Evolutionary conservation across 2,113 vertebrate species (phyloP).

Genomic region (Garra rufa): DNA sequence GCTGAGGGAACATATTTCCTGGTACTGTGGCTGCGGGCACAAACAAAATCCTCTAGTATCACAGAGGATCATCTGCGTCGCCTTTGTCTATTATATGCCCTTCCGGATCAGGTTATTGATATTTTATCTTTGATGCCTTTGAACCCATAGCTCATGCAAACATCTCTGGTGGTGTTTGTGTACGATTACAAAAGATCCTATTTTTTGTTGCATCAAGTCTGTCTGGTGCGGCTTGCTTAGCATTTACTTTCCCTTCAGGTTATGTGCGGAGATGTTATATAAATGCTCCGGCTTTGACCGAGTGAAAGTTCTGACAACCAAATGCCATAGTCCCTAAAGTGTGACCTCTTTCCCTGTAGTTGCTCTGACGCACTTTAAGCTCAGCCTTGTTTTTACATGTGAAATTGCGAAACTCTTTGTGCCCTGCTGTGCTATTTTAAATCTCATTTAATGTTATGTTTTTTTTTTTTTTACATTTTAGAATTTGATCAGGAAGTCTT

Average conservation of each 20-base stretch:
- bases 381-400: background rate
- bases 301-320: background rate
- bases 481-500: background rate
- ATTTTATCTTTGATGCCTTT: background rate
- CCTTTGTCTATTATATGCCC: background rate
- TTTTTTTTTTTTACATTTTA: background rate
- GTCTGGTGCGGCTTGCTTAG: background rate
- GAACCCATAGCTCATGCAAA: background rate
- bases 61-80: background rate
- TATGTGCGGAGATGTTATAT: conserved; percentile 14
- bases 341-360: background rate
- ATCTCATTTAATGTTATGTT: background rate
- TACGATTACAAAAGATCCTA: background rate
- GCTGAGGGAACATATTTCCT: conserved; percentile 12
- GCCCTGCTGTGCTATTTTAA: background rate
- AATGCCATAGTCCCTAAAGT: conserved; percentile 3
- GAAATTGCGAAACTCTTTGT: background rate
- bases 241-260: conserved; percentile 3
- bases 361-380: background rate
- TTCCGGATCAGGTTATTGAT: conserved; percentile 3
- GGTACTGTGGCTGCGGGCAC: background rate
- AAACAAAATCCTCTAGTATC: background rate
- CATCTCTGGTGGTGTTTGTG: background rate
- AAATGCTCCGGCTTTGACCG: conserved; percentile 15
- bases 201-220: background rate